A percentile compares a stretch with the other conserved stretches of the same genome.
Conservation (phyloP, 2,113 vertebrate species). For the Brachypodius melanocephalos region DNA sequence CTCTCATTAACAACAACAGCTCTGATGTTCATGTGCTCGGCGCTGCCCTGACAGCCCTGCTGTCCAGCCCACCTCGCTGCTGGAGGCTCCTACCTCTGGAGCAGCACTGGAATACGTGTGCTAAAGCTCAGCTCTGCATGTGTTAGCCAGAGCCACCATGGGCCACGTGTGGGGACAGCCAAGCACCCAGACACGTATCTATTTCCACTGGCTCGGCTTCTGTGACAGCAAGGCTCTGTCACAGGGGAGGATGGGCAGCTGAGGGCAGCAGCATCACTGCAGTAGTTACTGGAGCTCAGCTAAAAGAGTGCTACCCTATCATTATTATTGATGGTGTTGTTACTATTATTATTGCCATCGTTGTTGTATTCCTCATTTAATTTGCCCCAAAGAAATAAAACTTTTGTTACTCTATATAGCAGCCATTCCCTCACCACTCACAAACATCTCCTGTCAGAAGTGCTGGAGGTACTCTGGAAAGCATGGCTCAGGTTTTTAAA, state of each 20-base stretch:
- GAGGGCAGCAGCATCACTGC: slow-evolving; percentile 17
- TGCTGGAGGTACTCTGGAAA: not conserved
- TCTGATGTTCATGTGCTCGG: not conserved
- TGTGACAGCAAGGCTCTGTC: not conserved
- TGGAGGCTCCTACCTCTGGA: not conserved
- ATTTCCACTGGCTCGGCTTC: not conserved
- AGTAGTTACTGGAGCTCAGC: not conserved
- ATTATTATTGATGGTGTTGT: not conserved
- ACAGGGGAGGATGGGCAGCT: slow-evolving; percentile 22
- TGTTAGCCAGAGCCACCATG: not conserved
- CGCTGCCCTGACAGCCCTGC: not conserved
- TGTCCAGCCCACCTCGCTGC: not conserved
- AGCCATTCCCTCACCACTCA: not conserved
- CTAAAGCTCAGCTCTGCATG: not conserved
- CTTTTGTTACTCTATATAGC: not conserved
- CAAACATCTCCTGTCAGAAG: not conserved
- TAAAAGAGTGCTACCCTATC: not conserved
- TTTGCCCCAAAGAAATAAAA: not conserved
- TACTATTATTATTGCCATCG: not conserved
- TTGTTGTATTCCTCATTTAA: not conserved
- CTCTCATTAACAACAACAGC: not conserved
- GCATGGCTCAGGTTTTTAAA: not conserved
- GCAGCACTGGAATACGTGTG: not conserved
- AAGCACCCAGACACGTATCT: accelerated
- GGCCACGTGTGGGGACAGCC: accelerated